A percentile compares a stretch with the other conserved stretches of the same genome.
Conservation (phyloP, 2,797 vertebrate genomes). For the Cottoperca gobio region DNA sequence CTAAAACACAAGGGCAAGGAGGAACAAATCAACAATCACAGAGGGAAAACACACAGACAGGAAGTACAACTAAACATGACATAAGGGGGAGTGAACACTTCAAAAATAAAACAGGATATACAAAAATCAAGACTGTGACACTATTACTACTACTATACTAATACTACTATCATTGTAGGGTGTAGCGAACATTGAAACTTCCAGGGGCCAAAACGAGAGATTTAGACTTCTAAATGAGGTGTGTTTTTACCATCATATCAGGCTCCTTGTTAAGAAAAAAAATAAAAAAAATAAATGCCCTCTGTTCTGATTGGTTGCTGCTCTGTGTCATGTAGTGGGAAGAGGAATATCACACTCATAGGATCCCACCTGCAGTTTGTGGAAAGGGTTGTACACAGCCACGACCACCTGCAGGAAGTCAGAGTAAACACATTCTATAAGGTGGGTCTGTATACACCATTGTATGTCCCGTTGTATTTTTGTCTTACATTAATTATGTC, state of each 20-base stretch:
- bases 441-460: constrained; percentile 32
- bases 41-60: too few relatives aligned
- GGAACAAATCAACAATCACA: too few relatives aligned
- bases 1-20: too few relatives aligned
- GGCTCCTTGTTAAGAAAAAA: not conserved
- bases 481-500: not conserved
- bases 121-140: too few relatives aligned
- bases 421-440: not conserved
- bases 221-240: not conserved
- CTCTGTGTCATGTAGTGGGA: constrained; percentile 83
- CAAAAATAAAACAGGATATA: too few relatives aligned
- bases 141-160: too few relatives aligned
- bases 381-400: constrained; percentile 80
- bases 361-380: constrained; percentile 88
- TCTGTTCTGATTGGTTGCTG: constrained; percentile 15
- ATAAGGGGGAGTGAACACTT: too few relatives aligned
- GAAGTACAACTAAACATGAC: too few relatives aligned
- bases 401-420: not conserved
- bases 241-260: not conserved
- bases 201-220: not conserved
- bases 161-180: too few relatives aligned
- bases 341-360: constrained; percentile 82
- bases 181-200: not conserved
- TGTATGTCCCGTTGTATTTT: not conserved
- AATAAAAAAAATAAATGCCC: too few relatives aligned